Conservation (phyloP, 2,113 vertebrate species). For the Poecile atricapillus region DNA sequence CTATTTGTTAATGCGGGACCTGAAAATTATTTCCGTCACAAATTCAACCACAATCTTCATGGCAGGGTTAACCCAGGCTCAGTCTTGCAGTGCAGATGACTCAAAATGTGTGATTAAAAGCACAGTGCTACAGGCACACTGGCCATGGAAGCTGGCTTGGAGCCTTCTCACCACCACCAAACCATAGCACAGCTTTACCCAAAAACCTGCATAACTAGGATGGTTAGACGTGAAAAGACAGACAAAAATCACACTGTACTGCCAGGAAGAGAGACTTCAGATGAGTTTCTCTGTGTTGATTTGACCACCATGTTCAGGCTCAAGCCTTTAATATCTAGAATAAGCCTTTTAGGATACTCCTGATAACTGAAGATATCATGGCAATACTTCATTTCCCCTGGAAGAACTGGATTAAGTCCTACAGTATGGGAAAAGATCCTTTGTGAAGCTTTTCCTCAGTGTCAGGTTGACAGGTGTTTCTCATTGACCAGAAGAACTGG, state of each 20-base stretch:
- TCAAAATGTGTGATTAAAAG: neutral
- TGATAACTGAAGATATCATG: neutral
- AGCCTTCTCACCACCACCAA: neutral
- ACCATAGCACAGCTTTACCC: neutral
- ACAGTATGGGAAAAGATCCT: neutral
- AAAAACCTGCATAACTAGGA: neutral
- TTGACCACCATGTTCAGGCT: neutral
- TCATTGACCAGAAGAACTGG: neutral
- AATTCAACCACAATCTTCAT: neutral
- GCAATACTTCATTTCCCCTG: neutral
- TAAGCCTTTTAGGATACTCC: neutral
- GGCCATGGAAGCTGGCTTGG: neutral
- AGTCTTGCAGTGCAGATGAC: neutral
- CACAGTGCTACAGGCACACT: neutral
- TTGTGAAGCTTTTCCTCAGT: neutral
- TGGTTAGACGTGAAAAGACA: neutral
- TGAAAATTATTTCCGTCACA: neutral
- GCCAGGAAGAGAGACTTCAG: neutral
- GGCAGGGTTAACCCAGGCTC: neutral
- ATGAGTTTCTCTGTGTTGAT: neutral
- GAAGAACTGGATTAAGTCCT: neutral
- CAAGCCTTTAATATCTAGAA: neutral
- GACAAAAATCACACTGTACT: neutral
- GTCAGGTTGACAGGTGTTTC: neutral
- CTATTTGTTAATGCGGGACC: neutral